These are phyloP conservation scores for Thereuonema tuberculata DNA, from an alignment of 1,140 invertebrate genomes.

Conservation along the genomic window DNA sequence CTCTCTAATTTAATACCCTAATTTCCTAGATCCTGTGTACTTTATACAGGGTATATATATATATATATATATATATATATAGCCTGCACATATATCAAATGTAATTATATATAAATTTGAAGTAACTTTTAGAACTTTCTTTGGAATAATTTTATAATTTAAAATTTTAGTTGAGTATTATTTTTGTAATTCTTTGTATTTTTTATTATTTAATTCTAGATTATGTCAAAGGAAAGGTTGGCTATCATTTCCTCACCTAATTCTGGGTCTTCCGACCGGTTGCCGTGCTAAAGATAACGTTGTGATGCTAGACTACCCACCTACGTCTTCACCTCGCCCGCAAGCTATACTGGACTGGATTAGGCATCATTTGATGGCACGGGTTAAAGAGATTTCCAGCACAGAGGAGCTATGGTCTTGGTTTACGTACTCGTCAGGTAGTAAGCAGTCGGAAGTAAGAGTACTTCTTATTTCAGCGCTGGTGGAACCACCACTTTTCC, in stretches of 20 bases:
- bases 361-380: conserved; percentile 31
- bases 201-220: conserved; percentile 23
- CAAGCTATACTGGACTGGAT: conserved; percentile 35
- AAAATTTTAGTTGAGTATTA: too few relatives aligned
- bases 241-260: conserved; percentile 31
- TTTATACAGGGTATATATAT: too few relatives aligned
- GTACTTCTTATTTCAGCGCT: conserved; percentile 34
- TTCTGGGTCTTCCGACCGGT: conserved; percentile 37
- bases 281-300: conserved; percentile 38
- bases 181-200: background rate
- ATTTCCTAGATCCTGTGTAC: too few relatives aligned
- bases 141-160: too few relatives aligned
- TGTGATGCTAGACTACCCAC: conserved; percentile 30
- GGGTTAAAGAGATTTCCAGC: conserved; percentile 28
- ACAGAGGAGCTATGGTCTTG: conserved; percentile 25
- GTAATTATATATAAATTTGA: too few relatives aligned
- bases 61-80: too few relatives aligned
- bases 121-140: too few relatives aligned
- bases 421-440: conserved; percentile 20
- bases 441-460: conserved; percentile 27
- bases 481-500: conserved; percentile 34
- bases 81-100: too few relatives aligned
- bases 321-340: conserved; percentile 24
- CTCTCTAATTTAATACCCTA: too few relatives aligned
- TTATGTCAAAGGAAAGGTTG: conserved; percentile 37